phyloP scores from a whole-genome alignment of 2,113 vertebrate species.

The Rhombomys opimus region DNA sequence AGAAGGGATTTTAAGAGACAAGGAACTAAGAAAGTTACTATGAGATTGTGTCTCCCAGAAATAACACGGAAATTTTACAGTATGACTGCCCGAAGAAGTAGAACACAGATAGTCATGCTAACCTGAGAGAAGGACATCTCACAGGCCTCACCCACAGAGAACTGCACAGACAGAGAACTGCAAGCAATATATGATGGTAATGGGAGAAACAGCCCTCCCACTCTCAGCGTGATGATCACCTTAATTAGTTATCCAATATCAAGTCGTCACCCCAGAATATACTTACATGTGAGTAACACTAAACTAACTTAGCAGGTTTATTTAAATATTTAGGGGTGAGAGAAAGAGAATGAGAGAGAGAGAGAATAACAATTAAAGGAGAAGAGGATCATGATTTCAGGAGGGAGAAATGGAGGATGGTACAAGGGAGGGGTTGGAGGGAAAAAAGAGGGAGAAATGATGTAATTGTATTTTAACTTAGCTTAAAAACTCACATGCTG shows the following conservation, averaged over 20 bases:
- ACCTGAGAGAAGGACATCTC: not conserved
- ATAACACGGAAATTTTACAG: not conserved
- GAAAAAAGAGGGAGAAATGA: not conserved
- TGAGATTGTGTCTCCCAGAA: not conserved
- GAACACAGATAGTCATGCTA: not conserved
- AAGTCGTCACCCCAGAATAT: not conserved
- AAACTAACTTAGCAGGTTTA: not conserved
- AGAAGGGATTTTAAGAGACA: not conserved
- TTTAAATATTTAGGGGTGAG: not conserved
- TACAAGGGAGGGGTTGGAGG: not conserved
- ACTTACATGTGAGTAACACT: not conserved
- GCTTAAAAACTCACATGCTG: not conserved
- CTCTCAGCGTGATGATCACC: not conserved
- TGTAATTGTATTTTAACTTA: not conserved
- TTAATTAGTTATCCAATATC: not conserved
- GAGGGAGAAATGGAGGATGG: not conserved
- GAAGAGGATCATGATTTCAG: not conserved
- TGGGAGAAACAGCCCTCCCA: not conserved
- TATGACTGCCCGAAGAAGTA: not conserved
- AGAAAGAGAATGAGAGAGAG: not conserved
- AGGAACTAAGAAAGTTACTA: not conserved
- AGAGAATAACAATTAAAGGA: not conserved
- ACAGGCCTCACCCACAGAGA: too few species aligned
- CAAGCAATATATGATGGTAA: fast-evolving
- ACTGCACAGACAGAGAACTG: not conserved